Evolutionary conservation across 2,888 invertebrate species (phyloP), one percentile per base, ranked within the genome.

Genomic region (Boloria selene): DNA sequence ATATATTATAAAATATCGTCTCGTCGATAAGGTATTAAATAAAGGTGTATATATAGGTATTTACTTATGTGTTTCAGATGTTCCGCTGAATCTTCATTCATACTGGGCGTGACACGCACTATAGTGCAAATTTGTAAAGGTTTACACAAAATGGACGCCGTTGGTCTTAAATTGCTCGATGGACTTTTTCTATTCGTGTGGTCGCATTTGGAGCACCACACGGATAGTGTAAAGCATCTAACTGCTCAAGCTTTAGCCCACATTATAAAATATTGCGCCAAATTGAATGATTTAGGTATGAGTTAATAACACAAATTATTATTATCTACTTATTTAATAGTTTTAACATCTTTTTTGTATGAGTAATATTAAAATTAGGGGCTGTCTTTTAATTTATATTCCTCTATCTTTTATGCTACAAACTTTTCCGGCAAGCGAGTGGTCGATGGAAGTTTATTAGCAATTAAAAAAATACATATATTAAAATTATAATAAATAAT

Each of bases 211-310:
- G 94, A 95, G 58, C 94, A 95, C 82, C 92, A 93, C 75, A 92
- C 94, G 79, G 95, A 96, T 77, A 93, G 94, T 71, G 94, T 96
- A 26, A 82, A 94, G 0, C 94, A 95, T 75, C 83, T 94, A 60
- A 85, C 94, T 0, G 93, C 91, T 22, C 93, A 93, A 69, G 81
- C 93, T 26, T 80, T 91, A 47, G 75, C 70, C 0, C 73, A 76
- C 31, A 73, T 87, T 2, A 82, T 88, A 0, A 79, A 72, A 26
- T 83, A 85, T 69, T 84, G 85, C 62, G 76, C 79, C 0, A 70
- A 61, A 1, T 64, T 85, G 63, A 77, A 83, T 17, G 76, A 70
- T 17, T 65, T 77, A 68, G 93, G 93, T 93, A 74, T 64, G 70
- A 68, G 7, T 49, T 47, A 38, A 7, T 6, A 31, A 31, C 7